These are phyloP conservation scores for Lates calcarifer DNA, from an alignment of 2,113 vertebrate species.

Conservation along the genomic window DNA sequence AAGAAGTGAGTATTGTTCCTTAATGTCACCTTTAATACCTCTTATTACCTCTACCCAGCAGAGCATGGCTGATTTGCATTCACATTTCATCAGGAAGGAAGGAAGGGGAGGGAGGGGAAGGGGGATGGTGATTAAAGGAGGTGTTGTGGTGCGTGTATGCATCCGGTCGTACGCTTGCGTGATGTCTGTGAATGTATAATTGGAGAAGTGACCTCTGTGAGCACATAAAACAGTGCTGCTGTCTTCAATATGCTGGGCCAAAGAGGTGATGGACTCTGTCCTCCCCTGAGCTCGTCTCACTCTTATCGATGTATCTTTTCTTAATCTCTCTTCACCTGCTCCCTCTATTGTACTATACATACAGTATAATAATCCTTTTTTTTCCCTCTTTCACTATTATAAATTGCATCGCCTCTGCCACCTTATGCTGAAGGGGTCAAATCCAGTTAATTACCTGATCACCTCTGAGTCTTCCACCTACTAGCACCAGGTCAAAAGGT, in stretches of 20 bases:
- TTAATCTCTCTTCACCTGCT: constrained; percentile 29
- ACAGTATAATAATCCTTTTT: neutral
- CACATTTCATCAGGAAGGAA: constrained; percentile 31
- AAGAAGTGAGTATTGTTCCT: constrained; percentile 24
- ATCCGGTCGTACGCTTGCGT: constrained; percentile 10
- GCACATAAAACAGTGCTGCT: constrained; percentile 33
- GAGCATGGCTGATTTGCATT: constrained; percentile 60
- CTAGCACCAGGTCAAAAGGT: constrained; percentile 37
- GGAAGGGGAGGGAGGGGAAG: neutral
- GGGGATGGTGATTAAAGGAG: constrained; percentile 8
- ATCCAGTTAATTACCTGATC: constrained; percentile 42
- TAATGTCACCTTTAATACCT: constrained; percentile 67
- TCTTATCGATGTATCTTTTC: constrained; percentile 15
- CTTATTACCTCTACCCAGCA: constrained; percentile 32
- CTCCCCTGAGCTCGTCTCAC: neutral
- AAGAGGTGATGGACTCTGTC: constrained; percentile 34
- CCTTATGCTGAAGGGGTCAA: constrained; percentile 35
- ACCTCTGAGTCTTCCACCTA: constrained; percentile 24
- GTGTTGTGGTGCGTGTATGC: constrained; percentile 8
- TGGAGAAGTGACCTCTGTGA: constrained; percentile 65
- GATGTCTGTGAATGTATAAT: constrained; percentile 60
- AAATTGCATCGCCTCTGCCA: constrained; percentile 12
- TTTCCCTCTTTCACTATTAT: neutral
- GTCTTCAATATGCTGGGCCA: constrained; percentile 49
- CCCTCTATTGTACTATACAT: neutral